Percentiles rank a stretch among this genome's conserved stretches.
Conservation (phyloP, 2,888 invertebrate genomes). For the Cancer borealis region DNA sequence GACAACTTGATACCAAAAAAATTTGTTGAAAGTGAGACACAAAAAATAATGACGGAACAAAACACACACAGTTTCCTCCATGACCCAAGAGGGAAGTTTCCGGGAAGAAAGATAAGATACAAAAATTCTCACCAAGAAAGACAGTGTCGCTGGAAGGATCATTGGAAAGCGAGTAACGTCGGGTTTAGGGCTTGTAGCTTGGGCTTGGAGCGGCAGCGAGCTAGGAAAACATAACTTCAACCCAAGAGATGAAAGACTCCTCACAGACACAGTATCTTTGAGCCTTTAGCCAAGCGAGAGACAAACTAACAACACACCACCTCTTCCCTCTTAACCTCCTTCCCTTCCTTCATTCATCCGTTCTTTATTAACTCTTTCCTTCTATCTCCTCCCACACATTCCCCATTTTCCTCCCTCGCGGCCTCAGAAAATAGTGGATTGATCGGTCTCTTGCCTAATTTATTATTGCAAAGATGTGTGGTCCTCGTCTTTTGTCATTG, state of each 20-base stretch:
- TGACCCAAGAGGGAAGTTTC: not conserved
- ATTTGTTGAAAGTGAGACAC: not conserved
- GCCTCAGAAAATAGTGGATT: not conserved
- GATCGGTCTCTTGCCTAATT: not conserved
- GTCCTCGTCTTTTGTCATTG: not conserved
- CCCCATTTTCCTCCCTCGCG: not conserved
- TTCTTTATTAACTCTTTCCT: not conserved
- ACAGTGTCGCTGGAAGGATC: not conserved
- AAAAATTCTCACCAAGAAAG: not conserved
- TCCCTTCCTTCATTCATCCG: not conserved
- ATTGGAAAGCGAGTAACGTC: not conserved
- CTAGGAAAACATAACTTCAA: conserved; percentile 6
- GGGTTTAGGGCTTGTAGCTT: not conserved
- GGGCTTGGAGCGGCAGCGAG: not conserved
- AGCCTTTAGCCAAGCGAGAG: not conserved
- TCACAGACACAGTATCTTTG: not conserved
- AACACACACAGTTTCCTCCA: not conserved
- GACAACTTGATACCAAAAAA: not conserved
- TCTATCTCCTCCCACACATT: not conserved
- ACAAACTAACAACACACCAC: not conserved
- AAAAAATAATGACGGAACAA: no score
- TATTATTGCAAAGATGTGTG: not conserved
- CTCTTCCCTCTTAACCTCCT: not conserved
- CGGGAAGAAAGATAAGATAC: not conserved
- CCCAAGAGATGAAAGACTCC: not conserved